Base-by-base conservation (phyloP, 2,797 vertebrate species). In the Falco rusticolus region DNA sequence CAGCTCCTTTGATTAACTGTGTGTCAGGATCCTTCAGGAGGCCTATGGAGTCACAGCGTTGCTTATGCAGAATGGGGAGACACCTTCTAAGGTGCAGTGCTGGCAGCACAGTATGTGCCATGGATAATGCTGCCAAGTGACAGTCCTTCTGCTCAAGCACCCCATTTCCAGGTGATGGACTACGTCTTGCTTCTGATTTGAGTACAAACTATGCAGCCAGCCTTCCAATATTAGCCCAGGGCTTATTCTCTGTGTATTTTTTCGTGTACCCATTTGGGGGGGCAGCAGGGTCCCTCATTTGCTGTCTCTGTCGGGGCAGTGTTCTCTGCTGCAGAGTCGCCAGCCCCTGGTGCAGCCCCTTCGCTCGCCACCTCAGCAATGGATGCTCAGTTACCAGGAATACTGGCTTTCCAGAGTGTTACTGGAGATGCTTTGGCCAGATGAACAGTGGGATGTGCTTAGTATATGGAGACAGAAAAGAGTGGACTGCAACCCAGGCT, bases 351-450 rank as follows among this genome's bases (percentile, higher is more conserved):
- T 19, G 26, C 59, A 3, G 5, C 29, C 22, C 60, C 33, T 34
- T 25, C 0, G 0, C 18, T 61, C 2, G 0, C 39, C 3, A 0
- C 17, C 21, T 31, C 51, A 0, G 0, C 1, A 4, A 47, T 0
- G 8, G 21, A n/a, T 69, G 68, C 74, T 65, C 25, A 22, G 43
- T 33, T 47, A 6, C 37, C 47, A 34, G 89, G 71, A 83, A 66
- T 14, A 28, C 70, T 76, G 80, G 34, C 48, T 76, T 19, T 68
- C 29, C 11, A 2, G 22, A 28, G 21, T 0, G 0, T 50, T 75
- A 11, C 63, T 93, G 80, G 68, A 56, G 83, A 7, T 31, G 45
- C 48, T 82, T 47, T 66, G 79, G 31, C 50, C 0, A 0, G n/a
- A 6, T 21, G 28, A 61, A 12, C 0, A 2, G 39, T 63, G 50